phyloP scores from a whole-genome alignment of 2,113 vertebrate species.

The Zapus hudsonius region DNA sequence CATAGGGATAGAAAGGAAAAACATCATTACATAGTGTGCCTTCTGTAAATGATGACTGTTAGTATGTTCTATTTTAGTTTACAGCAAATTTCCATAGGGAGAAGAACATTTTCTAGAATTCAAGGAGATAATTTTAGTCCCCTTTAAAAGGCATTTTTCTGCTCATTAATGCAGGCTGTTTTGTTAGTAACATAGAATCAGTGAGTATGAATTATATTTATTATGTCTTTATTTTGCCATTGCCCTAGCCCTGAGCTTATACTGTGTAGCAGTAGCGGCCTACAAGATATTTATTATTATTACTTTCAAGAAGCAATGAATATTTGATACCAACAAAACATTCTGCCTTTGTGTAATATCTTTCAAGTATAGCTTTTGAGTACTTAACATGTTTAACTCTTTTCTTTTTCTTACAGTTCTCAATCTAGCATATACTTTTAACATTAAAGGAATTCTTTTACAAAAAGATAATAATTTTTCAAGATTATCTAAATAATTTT shows the following conservation, averaged over 20 bases:
- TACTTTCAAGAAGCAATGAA: constrained; percentile 53
- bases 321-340: constrained; percentile 63
- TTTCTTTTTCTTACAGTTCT: constrained; percentile 33
- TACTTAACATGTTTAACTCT: constrained; percentile 50
- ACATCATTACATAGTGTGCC: constrained; percentile 59
- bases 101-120: constrained; percentile 59
- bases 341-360: constrained; percentile 29
- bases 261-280: neutral
- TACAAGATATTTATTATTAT: constrained; percentile 60
- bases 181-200: constrained; percentile 53
- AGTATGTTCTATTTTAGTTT: constrained; percentile 68
- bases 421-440: constrained; percentile 1
- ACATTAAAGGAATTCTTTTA: neutral
- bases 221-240: constrained; percentile 61
- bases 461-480: neutral
- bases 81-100: constrained; percentile 66
- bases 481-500: neutral
- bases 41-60: constrained; percentile 71
- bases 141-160: constrained; percentile 67
- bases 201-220: constrained; percentile 57
- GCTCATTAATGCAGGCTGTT: constrained; percentile 62
- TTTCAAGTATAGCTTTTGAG: constrained; percentile 47
- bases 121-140: constrained; percentile 63
- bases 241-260: constrained; percentile 26
- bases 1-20: constrained; percentile 70